Base-by-base conservation (phyloP, 2,113 vertebrate genomes). In the Columba livia region DNA sequence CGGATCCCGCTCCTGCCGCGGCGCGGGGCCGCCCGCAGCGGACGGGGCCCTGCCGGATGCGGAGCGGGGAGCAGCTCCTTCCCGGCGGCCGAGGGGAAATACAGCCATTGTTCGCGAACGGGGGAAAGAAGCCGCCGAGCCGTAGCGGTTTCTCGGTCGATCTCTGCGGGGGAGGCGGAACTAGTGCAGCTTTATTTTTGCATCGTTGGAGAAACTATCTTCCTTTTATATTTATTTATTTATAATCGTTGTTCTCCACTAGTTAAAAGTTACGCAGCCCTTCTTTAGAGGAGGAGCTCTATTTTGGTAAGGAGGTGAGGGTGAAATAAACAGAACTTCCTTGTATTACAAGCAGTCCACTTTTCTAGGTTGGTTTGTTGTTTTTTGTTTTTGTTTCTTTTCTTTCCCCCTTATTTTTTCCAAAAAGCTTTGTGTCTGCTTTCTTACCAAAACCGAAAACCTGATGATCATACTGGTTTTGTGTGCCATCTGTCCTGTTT, bases 101-200 rank as follows among this genome's bases (percentile, higher is more conserved):
- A 2, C 87, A 78, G 92, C 95, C 72, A 93, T 96, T 97, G 95
- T 97, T 91, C 71, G 85, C 40, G 65, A 47, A 26, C 9, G 56
- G 54, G 54, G 70, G 42, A 14, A 31, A 91, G 70, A 88, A 89
- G 70, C 75, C 31, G 56, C 79, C 58, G 91, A 93, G 79, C 56
- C 31, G 77, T 66, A 47, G 56, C 72, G 57, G 77, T 18, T 80
- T 28, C n/a, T 75, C 40, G 60, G n/a, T 40, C 51, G 47, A 60
- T 66, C 48, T 53, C 70, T 58, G 89, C 61, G 56, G 87, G 78
- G 78, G 87, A 93, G 77, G 87, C 36, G n/a, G 88, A 81, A 54
- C 50, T 50, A 28, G 56, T 31, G 56, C n/a, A 23, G 80, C 73
- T 67, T 89, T 71, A 34, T 42, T 58, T 6, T 24, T 11, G 71